Conservation (phyloP, 2,113 vertebrate genomes). For the Leptocoma aspasia region DNA sequence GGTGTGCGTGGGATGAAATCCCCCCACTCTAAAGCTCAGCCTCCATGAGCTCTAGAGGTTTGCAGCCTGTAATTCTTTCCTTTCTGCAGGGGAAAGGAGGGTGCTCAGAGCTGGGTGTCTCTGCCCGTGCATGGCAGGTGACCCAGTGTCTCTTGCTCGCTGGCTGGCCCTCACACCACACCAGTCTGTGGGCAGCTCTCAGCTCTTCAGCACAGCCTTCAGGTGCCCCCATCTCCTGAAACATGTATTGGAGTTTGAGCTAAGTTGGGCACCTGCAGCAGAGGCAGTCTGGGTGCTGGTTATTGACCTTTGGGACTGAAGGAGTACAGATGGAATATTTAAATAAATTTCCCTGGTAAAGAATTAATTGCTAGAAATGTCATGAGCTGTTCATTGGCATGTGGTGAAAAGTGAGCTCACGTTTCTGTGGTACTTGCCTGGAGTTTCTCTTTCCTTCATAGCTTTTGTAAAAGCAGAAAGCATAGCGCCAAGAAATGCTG, state of each 20-base stretch:
- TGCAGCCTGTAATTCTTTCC: neutral
- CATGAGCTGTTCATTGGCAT: neutral
- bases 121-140: rapidly evolving
- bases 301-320: neutral
- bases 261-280: neutral
- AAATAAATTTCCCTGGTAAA: neutral
- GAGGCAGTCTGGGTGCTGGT: rapidly evolving
- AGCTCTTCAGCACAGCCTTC: neutral
- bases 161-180: rapidly evolving
- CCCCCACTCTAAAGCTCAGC: rapidly evolving
- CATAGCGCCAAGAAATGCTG: neutral
- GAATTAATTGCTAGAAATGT: neutral
- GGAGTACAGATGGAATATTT: neutral
- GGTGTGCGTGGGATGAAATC: rapidly evolving
- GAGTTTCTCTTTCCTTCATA: neutral
- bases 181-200: rapidly evolving
- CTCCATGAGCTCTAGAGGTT: neutral
- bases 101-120: neutral
- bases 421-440: neutral
- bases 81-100: neutral
- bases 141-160: rapidly evolving
- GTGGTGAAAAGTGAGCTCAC: neutral
- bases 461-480: neutral
- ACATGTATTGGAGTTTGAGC: rapidly evolving
- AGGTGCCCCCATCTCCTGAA: neutral